phyloP scores from a whole-genome alignment of 2,888 invertebrate species.

The Anodontia alba region DNA sequence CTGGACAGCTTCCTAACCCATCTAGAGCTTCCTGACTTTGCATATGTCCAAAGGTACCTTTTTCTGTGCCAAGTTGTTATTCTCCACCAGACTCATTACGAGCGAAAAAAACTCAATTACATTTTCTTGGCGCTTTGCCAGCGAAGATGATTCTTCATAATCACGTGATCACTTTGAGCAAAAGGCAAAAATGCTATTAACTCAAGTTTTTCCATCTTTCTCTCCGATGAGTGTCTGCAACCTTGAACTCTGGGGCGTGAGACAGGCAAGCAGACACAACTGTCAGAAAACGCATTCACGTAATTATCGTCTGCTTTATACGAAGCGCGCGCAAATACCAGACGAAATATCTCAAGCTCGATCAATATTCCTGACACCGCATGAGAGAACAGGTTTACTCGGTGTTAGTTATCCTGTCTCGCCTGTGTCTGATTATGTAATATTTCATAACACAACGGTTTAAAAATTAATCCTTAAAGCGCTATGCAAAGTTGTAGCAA shows the following conservation, averaged over 20 bases:
- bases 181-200: neutral
- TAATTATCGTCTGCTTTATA: conserved; percentile 18
- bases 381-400: neutral
- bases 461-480: no score
- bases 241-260: conserved; percentile 18
- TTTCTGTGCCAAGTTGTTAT: no score
- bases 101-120: neutral
- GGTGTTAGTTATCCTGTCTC: neutral
- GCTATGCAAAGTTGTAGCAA: no score
- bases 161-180: neutral
- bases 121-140: neutral
- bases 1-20: no score
- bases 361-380: conserved; percentile 9
- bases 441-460: no score
- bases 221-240: neutral
- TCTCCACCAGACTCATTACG: no score
- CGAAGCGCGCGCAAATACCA: conserved; percentile 12
- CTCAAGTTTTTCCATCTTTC: neutral
- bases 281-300: conserved; percentile 16
- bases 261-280: conserved; percentile 13
- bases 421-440: conserved; percentile 1
- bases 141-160: neutral
- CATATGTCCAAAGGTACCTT: no score
- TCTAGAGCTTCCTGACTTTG: no score
- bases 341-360: conserved; percentile 13